A percentile compares a stretch with the other conserved stretches of the same genome.
These are phyloP conservation scores for Cerceris ruficornis DNA, from an alignment of 2,888 invertebrate genomes.

Conservation along the genomic window DNA sequence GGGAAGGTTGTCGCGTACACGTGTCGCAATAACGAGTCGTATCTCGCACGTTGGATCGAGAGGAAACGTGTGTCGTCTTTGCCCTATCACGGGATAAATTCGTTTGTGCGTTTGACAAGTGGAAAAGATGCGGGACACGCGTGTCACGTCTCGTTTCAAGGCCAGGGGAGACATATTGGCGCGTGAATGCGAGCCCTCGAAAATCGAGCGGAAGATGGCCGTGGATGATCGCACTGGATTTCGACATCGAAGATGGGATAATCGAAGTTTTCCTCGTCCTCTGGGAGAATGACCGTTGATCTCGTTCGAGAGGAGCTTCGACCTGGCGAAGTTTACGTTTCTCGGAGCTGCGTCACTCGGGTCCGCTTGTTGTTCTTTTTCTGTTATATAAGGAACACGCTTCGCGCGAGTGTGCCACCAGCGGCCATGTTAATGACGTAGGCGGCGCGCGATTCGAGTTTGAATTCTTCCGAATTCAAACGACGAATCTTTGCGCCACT, in stretches of 20 bases:
- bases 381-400: conserved; percentile 68
- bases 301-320: conserved; percentile 14
- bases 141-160: conserved; percentile 62
- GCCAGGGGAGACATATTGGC: conserved; percentile 67
- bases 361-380: conserved; percentile 60
- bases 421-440: conserved; percentile 62
- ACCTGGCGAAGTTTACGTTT: conserved; percentile 37
- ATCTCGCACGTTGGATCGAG: conserved; percentile 26
- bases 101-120: conserved; percentile 40
- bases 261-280: not conserved
- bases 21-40: conserved; percentile 20
- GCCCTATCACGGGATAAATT: not conserved
- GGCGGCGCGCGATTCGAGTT: conserved; percentile 51
- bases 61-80: not conserved
- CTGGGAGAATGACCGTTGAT: not conserved
- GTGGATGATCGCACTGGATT: not conserved
- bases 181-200: conserved; percentile 52
- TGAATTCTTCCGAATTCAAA: too few relatives aligned
- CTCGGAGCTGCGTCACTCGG: conserved; percentile 42
- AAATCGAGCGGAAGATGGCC: conserved; percentile 5
- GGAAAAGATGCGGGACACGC: conserved; percentile 48
- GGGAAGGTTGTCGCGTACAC: conserved; percentile 18
- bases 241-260: not conserved
- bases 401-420: conserved; percentile 54
- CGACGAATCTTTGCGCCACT: too few relatives aligned